Evolutionary conservation across 2,113 vertebrate species (phyloP).

Genomic region (Polyodon spathula): DNA sequence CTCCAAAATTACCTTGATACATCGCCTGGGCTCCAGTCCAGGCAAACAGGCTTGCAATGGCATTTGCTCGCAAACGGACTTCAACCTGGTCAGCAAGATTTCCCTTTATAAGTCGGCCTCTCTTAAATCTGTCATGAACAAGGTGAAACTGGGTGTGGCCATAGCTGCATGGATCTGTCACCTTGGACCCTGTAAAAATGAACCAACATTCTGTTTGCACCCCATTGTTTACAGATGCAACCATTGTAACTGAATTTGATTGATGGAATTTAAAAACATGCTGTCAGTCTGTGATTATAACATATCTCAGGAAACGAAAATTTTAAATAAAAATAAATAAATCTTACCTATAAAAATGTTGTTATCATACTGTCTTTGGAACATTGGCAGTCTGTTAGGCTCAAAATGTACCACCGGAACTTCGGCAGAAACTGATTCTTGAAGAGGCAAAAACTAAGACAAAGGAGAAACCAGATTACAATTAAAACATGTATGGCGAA

Average conservation of each 20-base stretch:
- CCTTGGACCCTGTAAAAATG: conserved; percentile 53
- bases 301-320: background rate
- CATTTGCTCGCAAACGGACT: conserved; percentile 72
- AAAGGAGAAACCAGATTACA: conserved; percentile 9
- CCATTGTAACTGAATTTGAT: background rate
- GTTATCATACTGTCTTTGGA: conserved; percentile 83
- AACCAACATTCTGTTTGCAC: background rate
- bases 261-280: too few species aligned
- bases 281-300: too few species aligned
- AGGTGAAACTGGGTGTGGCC: conserved; percentile 96
- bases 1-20: conserved; percentile 77
- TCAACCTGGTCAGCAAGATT: conserved; percentile 71
- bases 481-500: too few species aligned
- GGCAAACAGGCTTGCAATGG: conserved; percentile 82
- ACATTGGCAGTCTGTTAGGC: conserved; percentile 76
- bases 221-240: background rate
- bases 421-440: conserved; percentile 58
- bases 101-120: conserved; percentile 49
- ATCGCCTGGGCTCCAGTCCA: conserved; percentile 94
- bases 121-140: conserved; percentile 62
- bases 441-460: conserved; percentile 67
- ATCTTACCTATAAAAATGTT: conserved; percentile 77
- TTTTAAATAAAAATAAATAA: background rate
- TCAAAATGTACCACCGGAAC: conserved; percentile 64
- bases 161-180: conserved; percentile 71